Percentiles rank a stretch among this genome's conserved stretches.
Conservation (phyloP, 2,888 invertebrate species). For the Eupithecia subfuscata region DNA sequence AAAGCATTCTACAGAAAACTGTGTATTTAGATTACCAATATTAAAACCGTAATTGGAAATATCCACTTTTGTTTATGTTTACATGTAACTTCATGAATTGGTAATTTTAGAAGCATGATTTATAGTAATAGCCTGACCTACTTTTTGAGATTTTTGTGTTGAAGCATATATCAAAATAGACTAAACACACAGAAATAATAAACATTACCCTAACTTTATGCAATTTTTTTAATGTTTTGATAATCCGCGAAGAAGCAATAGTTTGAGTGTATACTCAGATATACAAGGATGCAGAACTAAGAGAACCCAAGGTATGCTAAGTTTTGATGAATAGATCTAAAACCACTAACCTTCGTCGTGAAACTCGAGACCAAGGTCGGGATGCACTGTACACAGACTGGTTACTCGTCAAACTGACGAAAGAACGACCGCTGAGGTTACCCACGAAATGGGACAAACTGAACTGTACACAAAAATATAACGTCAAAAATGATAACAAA, state of each 20-base stretch:
- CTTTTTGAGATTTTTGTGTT: background rate
- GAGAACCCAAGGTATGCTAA: conserved; percentile 30
- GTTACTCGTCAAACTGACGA: conserved; percentile 84
- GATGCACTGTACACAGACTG: conserved; percentile 85
- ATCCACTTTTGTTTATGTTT: background rate
- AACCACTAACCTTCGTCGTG: conserved; percentile 85
- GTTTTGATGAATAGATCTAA: conserved; percentile 54
- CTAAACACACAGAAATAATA: background rate
- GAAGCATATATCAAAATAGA: background rate
- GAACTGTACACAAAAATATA: conserved; percentile 76
- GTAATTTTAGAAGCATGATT: background rate
- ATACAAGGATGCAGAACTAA: background rate
- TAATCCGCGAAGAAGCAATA: background rate
- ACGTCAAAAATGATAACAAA: conserved; percentile 54
- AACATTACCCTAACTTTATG: background rate
- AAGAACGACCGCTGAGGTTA: conserved; percentile 85
- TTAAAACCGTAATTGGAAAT: background rate
- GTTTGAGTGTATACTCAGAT: background rate
- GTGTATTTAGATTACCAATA: background rate
- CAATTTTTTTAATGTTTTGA: background rate
- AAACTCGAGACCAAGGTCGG: conserved; percentile 87
- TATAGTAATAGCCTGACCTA: background rate
- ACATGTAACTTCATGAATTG: background rate
- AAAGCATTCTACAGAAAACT: background rate
- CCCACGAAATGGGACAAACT: conserved; percentile 84